Evolutionary conservation across 2,113 vertebrate species (phyloP).

Genomic region (Platysteira castanea): DNA sequence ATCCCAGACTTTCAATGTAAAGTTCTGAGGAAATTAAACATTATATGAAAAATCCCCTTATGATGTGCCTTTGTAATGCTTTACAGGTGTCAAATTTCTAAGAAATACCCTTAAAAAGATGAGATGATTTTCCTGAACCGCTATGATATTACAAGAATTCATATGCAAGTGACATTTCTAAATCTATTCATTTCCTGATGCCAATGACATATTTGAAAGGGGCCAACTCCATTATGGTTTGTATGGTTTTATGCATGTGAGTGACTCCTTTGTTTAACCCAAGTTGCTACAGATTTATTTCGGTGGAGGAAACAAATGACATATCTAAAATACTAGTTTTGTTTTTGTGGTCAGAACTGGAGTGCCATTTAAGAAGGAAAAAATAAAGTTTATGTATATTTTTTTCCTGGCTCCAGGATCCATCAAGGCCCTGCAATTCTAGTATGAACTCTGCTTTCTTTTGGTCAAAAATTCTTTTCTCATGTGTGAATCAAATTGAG

Average conservation of each 20-base stretch:
- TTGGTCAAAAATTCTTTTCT: background rate
- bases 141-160: background rate
- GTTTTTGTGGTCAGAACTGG: background rate
- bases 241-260: background rate
- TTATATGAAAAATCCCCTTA: background rate
- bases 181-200: background rate
- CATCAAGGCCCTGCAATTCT: background rate
- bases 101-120: background rate
- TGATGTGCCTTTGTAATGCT: background rate
- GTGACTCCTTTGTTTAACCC: background rate
- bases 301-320: background rate
- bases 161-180: background rate
- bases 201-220: background rate
- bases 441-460: background rate
- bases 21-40: background rate
- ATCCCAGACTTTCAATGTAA: background rate
- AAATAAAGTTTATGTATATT: background rate
- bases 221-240: background rate
- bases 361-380: background rate
- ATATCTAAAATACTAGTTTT: background rate
- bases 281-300: background rate
- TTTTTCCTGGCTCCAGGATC: background rate
- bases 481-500: background rate
- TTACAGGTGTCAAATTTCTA: background rate
- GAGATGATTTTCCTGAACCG: background rate